These are phyloP conservation scores for Donacobius atricapilla DNA, from an alignment of 2,113 vertebrate species.

Conservation along the genomic window DNA sequence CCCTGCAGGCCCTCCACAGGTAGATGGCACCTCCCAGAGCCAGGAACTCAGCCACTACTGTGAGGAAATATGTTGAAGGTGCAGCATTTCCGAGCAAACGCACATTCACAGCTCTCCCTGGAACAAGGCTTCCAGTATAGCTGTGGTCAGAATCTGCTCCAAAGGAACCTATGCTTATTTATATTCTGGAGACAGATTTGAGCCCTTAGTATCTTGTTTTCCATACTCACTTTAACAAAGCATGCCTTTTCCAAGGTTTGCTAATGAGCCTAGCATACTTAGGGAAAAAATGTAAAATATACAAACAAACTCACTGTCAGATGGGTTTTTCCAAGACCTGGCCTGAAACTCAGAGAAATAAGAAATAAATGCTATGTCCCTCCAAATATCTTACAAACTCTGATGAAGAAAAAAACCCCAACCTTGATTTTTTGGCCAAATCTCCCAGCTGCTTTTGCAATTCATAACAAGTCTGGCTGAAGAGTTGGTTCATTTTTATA, in stretches of 20 bases:
- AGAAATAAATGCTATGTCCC: slow-evolving; percentile 35
- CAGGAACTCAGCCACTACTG: background rate
- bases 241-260: slow-evolving; percentile 28
- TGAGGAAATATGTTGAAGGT: background rate
- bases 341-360: slow-evolving; percentile 36
- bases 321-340: slow-evolving; percentile 59
- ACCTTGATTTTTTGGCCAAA: slow-evolving; percentile 39
- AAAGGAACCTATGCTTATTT: slow-evolving; percentile 57
- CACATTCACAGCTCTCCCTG: background rate
- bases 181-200: slow-evolving; percentile 44
- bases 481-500: slow-evolving; percentile 38
- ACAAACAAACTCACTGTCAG: slow-evolving; percentile 61
- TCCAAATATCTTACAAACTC: slow-evolving; percentile 59
- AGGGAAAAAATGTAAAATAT: slow-evolving; percentile 52
- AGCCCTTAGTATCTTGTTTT: slow-evolving; percentile 59
- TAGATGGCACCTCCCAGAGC: background rate
- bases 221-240: slow-evolving; percentile 47
- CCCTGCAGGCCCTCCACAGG: background rate
- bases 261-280: slow-evolving; percentile 55
- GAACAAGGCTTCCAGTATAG: slow-evolving; percentile 58
- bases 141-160: slow-evolving; percentile 4
- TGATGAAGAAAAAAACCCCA: background rate
- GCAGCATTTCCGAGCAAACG: slow-evolving; percentile 1
- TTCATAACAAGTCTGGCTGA: slow-evolving; percentile 27
- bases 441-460: slow-evolving; percentile 52